Conservation (phyloP, 2,113 vertebrate genomes). For the Gnathonemus echidnorhynchus region DNA sequence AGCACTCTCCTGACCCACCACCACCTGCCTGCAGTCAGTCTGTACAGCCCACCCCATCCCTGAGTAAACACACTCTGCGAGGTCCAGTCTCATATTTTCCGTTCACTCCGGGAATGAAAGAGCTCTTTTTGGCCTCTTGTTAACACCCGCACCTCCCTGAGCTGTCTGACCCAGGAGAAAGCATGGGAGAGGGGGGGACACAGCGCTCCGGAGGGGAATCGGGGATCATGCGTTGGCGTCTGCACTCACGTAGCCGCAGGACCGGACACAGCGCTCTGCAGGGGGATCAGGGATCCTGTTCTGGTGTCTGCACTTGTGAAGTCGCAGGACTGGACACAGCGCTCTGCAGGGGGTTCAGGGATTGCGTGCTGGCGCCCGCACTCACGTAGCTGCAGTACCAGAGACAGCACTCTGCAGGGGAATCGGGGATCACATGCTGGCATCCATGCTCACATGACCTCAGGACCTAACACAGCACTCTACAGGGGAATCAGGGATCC, state of each 20-base stretch:
- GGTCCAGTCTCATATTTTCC: constrained; percentile 16
- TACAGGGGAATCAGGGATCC: not conserved
- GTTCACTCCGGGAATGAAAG: constrained; percentile 14
- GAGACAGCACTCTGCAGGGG: not conserved
- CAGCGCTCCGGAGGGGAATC: not conserved
- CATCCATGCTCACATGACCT: too few species aligned
- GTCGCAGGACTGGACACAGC: too few species aligned
- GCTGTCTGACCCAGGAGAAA: not conserved
- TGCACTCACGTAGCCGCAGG: not conserved
- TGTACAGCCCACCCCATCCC: not conserved
- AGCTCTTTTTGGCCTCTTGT: constrained; percentile 11
- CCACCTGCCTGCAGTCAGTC: not conserved
- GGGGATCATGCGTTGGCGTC: not conserved
- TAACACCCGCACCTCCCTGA: not conserved
- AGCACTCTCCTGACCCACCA: not conserved
- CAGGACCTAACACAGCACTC: too few species aligned
- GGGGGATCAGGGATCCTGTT: not conserved
- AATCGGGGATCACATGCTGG: too few species aligned
- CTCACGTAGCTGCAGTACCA: too few species aligned
- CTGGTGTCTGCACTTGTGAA: not conserved
- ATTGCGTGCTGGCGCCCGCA: too few species aligned
- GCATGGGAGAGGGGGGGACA: not conserved
- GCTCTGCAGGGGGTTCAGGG: too few species aligned
- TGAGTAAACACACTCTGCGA: constrained; percentile 9
- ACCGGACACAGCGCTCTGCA: too few species aligned